Evolutionary conservation across 2,888 invertebrate genomes (phyloP).

Genomic region (Cactoblastis cactorum): DNA sequence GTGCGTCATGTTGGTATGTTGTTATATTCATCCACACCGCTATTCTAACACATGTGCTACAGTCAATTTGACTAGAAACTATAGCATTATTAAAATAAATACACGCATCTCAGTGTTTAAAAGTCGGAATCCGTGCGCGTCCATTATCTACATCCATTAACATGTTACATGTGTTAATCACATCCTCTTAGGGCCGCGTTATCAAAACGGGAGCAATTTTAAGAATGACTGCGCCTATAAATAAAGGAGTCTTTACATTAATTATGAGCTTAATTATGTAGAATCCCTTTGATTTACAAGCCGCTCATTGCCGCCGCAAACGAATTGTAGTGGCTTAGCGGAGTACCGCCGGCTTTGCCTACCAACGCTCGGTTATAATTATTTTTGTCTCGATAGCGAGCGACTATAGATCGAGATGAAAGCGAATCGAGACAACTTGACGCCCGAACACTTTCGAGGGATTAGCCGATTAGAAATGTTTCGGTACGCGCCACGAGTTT

Average conservation of each 20-base stretch:
- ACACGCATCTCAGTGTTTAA: constrained; percentile 23
- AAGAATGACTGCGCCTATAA: constrained; percentile 74
- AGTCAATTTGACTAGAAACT: constrained; percentile 34
- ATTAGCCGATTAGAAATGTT: constrained; percentile 51
- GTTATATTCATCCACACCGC: constrained; percentile 40
- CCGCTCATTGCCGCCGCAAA: constrained; percentile 73
- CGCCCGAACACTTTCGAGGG: constrained; percentile 59
- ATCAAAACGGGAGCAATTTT: constrained; percentile 73
- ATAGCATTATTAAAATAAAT: constrained; percentile 25
- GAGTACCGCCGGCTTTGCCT: constrained; percentile 60
- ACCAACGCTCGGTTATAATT: constrained; percentile 63
- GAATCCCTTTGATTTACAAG: constrained; percentile 79
- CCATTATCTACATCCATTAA: constrained; percentile 61
- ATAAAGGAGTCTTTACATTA: constrained; percentile 75
- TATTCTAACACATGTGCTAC: constrained; percentile 27
- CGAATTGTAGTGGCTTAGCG: constrained; percentile 76
- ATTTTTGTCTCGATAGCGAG: constrained; percentile 67
- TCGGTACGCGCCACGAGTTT: constrained; percentile 25
- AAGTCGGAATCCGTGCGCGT: constrained; percentile 35
- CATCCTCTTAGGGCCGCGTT: constrained; percentile 55
- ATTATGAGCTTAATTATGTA: constrained; percentile 78
- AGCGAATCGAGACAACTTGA: constrained; percentile 66
- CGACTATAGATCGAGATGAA: constrained; percentile 63
- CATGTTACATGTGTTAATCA: constrained; percentile 68
- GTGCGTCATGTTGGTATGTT: no score